Base-by-base conservation (phyloP, 2,113 vertebrate species). In the Neogale vison region DNA sequence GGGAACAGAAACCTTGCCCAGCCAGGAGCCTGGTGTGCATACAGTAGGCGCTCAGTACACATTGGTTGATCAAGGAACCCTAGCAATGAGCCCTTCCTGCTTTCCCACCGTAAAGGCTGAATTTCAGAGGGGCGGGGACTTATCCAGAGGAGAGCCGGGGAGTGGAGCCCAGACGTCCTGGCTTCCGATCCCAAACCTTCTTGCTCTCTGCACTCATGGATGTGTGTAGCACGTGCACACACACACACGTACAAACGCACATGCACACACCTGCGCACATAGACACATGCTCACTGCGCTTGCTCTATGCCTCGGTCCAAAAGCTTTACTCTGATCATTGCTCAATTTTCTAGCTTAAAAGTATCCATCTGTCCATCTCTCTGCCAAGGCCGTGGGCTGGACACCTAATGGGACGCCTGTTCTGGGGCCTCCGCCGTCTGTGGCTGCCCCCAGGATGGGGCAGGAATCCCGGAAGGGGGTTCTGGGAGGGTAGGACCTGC, bases 301-400 rank as follows among this genome's bases (percentile, higher is more conserved):
- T 31, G 20, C 11, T 24, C 80, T 20, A 3, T 63, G 71, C 36
- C 8, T 0, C 3, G 18, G 47, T 29, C 42, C 86, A 65, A 34
- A 94, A 85, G 59, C 91, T 79, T 95, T 85, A 36, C 13, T 77
- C 39, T n/a, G 87, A 86, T 89, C 36, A 11, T 82, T 82, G 90
- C 83, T 95, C 92, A 77, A 10, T 95, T 96, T 85, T 90, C 76
- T 87, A 96, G 61, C 52, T 45, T 87, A 7, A 84, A 87, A 97
- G 26, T 84, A 57, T 90, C 89, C 81, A 92, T 97, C 81, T 90
- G 95, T 79, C 95, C 61, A 50, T 76, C 85, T 94, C 63, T 91
- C 59, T 94, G 91, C 93, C 95, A 97, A 83, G 92, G 94, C 97
- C 13, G 29, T 15, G 61, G 85, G 88, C 81, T 82, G 50, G 86